Evolutionary conservation across 2,888 invertebrate species (phyloP).

Genomic region (Odontothrips loti): DNA sequence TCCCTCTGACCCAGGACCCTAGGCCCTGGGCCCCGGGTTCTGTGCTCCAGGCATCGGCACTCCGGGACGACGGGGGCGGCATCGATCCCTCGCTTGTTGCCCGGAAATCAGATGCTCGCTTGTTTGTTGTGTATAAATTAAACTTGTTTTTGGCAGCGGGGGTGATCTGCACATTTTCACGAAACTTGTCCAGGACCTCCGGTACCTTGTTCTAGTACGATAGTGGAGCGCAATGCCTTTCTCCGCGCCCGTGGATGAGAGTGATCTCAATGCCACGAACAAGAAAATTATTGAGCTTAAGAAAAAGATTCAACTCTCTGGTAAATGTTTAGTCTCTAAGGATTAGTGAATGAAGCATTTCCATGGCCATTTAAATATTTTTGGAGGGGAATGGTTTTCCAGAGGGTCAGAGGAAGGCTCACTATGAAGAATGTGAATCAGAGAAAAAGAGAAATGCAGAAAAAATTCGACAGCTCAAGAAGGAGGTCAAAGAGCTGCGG

Average conservation of each 20-base stretch:
- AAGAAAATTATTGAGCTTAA: conserved; percentile 78
- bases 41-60: too few relatives aligned
- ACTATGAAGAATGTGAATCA: conserved; percentile 73
- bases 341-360: neutral
- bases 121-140: neutral
- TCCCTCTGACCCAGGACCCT: too few relatives aligned
- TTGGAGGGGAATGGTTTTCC: conserved; percentile 38
- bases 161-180: too few relatives aligned
- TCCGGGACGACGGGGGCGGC: neutral
- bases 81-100: neutral
- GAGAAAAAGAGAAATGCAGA: conserved; percentile 68
- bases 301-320: conserved; percentile 79
- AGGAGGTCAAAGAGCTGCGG: conserved; percentile 63
- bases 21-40: too few relatives aligned
- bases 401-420: conserved; percentile 83
- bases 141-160: neutral
- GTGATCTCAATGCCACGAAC: conserved; percentile 59
- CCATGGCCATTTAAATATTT: neutral
- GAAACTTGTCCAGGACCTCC: too few relatives aligned
- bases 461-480: conserved; percentile 66
- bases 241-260: conserved; percentile 45
- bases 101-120: neutral
- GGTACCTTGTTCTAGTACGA: too few relatives aligned
- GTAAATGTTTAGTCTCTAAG: conserved; percentile 48
- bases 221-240: conserved; percentile 30